Conservation (phyloP, 2,888 invertebrate species). For the Villa cingulata region DNA sequence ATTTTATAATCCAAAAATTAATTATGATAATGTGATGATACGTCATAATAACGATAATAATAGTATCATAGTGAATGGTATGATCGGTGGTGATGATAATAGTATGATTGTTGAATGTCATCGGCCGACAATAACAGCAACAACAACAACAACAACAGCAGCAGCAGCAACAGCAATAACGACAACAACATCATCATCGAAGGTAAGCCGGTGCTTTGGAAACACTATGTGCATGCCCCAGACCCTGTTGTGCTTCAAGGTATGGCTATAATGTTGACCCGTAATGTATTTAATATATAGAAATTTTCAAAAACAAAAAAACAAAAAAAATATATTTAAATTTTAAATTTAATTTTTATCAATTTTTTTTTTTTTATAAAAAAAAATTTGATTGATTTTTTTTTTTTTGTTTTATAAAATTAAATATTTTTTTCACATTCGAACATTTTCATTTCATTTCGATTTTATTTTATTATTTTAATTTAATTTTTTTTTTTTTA, state of each 20-base stretch:
- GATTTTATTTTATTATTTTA: too few relatives aligned
- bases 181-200: slow-evolving; percentile 36
- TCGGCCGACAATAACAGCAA: too few relatives aligned
- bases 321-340: slow-evolving; percentile 7
- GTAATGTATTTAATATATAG: slow-evolving; percentile 35
- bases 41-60: too few relatives aligned
- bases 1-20: background rate
- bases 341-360: slow-evolving; percentile 12
- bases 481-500: too few relatives aligned
- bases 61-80: background rate
- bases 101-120: background rate
- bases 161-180: slow-evolving; percentile 17
- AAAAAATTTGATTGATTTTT: background rate
- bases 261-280: slow-evolving; percentile 41
- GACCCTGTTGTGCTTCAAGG: slow-evolving; percentile 76
- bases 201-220: slow-evolving; percentile 53
- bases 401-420: too few relatives aligned
- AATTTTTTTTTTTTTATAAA: background rate
- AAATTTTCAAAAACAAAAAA: slow-evolving; percentile 16
- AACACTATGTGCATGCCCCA: slow-evolving; percentile 72
- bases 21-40: too few relatives aligned
- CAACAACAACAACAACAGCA: too few relatives aligned
- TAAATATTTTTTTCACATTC: too few relatives aligned
- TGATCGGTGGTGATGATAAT: background rate
- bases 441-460: too few relatives aligned